Conservation (phyloP, 2,888 invertebrate genomes). For the Antheraea assamensis region DNA sequence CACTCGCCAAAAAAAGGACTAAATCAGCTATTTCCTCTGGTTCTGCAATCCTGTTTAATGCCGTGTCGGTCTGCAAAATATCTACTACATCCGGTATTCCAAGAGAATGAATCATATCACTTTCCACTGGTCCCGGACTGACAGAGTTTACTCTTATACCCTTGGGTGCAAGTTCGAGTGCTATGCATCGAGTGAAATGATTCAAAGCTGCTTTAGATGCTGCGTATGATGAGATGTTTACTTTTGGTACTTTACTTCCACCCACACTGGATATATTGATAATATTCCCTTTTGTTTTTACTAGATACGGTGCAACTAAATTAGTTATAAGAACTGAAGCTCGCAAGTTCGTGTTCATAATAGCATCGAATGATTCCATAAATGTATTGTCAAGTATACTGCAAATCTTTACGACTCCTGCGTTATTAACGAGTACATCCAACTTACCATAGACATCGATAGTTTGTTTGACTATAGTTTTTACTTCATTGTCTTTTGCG, state of each 20-base stretch:
- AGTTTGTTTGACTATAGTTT: constrained; percentile 36
- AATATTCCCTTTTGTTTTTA: constrained; percentile 32
- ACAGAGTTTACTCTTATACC: constrained; percentile 86
- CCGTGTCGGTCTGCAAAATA: constrained; percentile 16
- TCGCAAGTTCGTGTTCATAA: constrained; percentile 22
- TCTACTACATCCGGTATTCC: no score
- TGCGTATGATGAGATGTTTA: constrained; percentile 64
- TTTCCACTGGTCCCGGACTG: constrained; percentile 87
- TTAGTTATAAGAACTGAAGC: constrained; percentile 16
- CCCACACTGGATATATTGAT: constrained; percentile 27
- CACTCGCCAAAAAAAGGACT: constrained; percentile 42
- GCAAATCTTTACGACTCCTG: constrained; percentile 33
- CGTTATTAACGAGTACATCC: constrained; percentile 49
- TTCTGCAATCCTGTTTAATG: constrained; percentile 24
- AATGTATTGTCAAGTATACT: constrained; percentile 32
- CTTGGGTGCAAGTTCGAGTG: constrained; percentile 82
- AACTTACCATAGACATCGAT: constrained; percentile 40
- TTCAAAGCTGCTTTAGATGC: constrained; percentile 90
- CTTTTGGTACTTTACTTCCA: neutral
- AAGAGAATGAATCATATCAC: constrained; percentile 22
- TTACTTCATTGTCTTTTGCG: constrained; percentile 36
- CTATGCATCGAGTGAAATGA: constrained; percentile 86
- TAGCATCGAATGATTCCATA: constrained; percentile 26
- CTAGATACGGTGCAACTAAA: constrained; percentile 15
- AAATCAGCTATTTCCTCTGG: constrained; percentile 45